Evolutionary conservation across 2,888 invertebrate species (phyloP), one percentile per base, ranked within the genome.

Genomic region (Drosophila cognata): DNA sequence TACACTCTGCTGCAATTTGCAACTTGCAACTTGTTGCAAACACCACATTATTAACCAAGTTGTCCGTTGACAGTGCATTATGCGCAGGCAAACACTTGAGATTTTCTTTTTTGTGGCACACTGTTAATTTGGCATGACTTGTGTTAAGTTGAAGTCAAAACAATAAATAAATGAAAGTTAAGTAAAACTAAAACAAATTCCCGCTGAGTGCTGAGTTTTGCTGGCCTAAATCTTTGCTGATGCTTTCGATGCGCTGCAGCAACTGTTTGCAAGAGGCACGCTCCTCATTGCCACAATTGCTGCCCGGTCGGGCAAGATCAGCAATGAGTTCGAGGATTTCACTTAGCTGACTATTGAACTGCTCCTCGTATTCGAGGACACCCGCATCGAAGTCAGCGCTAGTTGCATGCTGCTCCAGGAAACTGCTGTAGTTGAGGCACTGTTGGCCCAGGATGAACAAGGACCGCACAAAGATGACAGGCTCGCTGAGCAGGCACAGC

Each of bases 401-500:
- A 0, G 10, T 31, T 35, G 21, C 21, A 48, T 60, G n/a, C 7
- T 64, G 58, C 8, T 69, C 73, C 4, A 81, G 38, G 21, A 38
- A 75, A 18, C 31, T 33, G 16, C 77, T 71, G n/a, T 65, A 87
- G 56, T 79, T 88, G 25, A 87, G 78, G 25, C 87, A 87, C 28
- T 81, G 63, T 13, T 81, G 73, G 0, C 84, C 83, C 4, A 88
- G 65, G 0, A 81, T 86, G 21, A 57, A 83, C 7, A 87, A 21
- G 2, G 86, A 61, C 4, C 75, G 62, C 11, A 86, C 73, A 28
- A 74, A 83, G 21, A 74, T 76, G 18, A 58, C 33, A n/a, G 81
- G 61, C 6, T 76, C 76, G 2, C 72, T 67, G 33, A 74, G 59
- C 2, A 87, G 71, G 10, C 76, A 74, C 6, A 80, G 56, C 2